These are phyloP conservation scores for Podabrus alpinus DNA, from an alignment of 2,888 invertebrate species.

Conservation along the genomic window DNA sequence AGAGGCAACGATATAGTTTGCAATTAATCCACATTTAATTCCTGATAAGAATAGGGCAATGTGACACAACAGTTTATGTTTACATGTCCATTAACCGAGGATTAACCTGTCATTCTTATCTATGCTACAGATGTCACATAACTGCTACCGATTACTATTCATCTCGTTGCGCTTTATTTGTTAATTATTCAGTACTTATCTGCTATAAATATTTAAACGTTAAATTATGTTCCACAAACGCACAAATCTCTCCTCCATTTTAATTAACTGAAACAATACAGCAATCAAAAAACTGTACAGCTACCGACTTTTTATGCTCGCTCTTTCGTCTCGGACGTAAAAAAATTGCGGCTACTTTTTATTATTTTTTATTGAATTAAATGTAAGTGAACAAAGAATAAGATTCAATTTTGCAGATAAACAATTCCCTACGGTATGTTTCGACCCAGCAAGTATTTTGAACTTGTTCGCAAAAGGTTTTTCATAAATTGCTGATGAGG, in stretches of 20 bases:
- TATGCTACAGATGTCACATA: constrained; percentile 30
- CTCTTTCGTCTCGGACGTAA: not conserved
- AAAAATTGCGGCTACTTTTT: not conserved
- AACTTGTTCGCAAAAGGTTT: constrained; percentile 35
- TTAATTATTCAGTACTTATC: constrained; percentile 4
- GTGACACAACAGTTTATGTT: constrained; percentile 29
- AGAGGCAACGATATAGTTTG: constrained; percentile 22
- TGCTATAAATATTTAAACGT: not conserved
- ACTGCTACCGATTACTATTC: constrained; percentile 27
- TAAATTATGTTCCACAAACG: not conserved
- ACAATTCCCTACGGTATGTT: constrained; percentile 31
- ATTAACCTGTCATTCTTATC: constrained; percentile 35
- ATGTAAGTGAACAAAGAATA: constrained; percentile 1
- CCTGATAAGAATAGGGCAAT: constrained; percentile 28
- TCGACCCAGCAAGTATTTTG: constrained; percentile 32
- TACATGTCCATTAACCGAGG: constrained; percentile 34
- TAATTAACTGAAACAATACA: not conserved
- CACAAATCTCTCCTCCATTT: not conserved
- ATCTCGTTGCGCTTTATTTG: constrained; percentile 5
- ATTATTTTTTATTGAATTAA: not conserved
- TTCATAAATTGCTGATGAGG: constrained; percentile 39
- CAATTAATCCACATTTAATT: constrained; percentile 29
- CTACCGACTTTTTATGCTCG: not conserved
- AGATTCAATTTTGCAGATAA: constrained; percentile 26
- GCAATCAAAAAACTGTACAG: not conserved